Conservation (phyloP, 2,888 invertebrate species). For the Plagodis pulveraria region DNA sequence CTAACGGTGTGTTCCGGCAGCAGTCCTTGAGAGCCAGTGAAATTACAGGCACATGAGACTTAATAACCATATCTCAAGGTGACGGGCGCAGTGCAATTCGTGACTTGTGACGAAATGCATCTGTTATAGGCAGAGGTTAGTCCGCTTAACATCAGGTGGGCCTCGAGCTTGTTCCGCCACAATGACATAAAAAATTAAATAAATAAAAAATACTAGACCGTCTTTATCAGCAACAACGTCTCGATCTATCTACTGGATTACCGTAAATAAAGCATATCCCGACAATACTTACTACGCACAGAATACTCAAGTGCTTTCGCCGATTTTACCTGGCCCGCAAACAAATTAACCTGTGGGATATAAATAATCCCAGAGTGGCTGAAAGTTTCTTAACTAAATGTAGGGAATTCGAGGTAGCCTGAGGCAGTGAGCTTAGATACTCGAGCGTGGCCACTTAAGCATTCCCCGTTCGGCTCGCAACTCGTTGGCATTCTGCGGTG, state of each 20-base stretch:
- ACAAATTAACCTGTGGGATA: slow-evolving; percentile 51
- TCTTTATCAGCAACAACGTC: no score
- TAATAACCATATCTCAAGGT: no score
- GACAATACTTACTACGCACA: slow-evolving; percentile 3
- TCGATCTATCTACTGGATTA: neutral
- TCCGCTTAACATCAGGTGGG: no score
- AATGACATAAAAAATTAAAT: no score
- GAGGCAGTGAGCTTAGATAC: slow-evolving; percentile 35
- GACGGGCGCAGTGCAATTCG: no score
- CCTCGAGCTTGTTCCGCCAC: no score
- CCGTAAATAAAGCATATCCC: neutral
- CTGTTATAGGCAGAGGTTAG: no score
- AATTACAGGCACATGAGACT: no score
- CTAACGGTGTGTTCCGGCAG: no score
- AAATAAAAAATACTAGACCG: no score
- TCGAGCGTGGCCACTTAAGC: slow-evolving; percentile 26
- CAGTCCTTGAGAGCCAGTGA: no score
- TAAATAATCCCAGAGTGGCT: slow-evolving; percentile 50
- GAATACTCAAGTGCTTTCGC: slow-evolving; percentile 20
- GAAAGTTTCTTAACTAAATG: slow-evolving; percentile 54
- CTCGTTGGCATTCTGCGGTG: slow-evolving; percentile 35
- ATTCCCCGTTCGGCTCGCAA: slow-evolving; percentile 33
- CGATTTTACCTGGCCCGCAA: slow-evolving; percentile 44
- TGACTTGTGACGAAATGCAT: no score
- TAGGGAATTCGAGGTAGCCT: slow-evolving; percentile 43